Evolutionary conservation across 2,797 vertebrate species (phyloP).

Genomic region (Phylloscopus collybita): DNA sequence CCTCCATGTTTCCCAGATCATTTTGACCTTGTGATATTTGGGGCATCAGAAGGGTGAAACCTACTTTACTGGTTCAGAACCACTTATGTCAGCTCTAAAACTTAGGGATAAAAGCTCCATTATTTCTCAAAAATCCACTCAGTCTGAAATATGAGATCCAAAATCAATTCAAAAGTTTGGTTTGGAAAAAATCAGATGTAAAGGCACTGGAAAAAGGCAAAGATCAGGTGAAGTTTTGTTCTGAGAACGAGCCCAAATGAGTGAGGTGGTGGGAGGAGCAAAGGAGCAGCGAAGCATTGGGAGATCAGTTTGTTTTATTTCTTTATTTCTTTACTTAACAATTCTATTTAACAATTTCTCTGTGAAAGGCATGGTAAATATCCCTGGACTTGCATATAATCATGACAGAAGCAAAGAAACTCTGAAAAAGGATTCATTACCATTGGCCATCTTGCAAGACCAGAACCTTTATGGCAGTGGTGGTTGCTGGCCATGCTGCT

Average conservation of each 20-base stretch:
- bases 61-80: not conserved
- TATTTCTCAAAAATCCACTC: not conserved
- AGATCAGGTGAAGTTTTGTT: not conserved
- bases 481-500: not conserved
- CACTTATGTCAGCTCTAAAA: not conserved
- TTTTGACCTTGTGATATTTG: conserved; percentile 41
- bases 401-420: not conserved
- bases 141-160: not conserved
- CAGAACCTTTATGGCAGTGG: not conserved
- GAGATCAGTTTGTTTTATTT: too few relatives aligned
- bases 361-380: not conserved
- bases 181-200: not conserved
- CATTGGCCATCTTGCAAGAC: not conserved
- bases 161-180: not conserved
- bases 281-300: not conserved
- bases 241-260: not conserved
- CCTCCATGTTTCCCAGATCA: not conserved
- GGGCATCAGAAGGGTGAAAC: not conserved
- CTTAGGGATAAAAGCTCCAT: not conserved
- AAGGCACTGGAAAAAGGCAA: not conserved
- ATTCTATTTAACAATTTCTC: not conserved
- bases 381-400: not conserved
- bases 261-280: not conserved
- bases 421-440: not conserved
- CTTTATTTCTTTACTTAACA: not conserved